phyloP scores from a whole-genome alignment of 2,888 invertebrate genomes.

The Agrochola macilenta region DNA sequence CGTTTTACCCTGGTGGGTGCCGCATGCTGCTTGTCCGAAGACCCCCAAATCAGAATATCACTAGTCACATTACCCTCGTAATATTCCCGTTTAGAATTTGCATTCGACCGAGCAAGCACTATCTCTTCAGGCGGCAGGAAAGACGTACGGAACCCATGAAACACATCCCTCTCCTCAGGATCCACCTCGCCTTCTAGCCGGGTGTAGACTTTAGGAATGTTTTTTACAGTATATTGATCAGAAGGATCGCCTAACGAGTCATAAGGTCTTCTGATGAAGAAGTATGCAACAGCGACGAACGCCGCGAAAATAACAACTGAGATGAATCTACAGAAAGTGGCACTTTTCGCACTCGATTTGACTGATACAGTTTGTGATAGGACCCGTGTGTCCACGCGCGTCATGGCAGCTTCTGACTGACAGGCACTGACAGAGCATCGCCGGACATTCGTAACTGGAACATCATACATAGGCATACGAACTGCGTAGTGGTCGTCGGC shows the following conservation, averaged over 20 bases:
- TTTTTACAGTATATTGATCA: constrained; percentile 81
- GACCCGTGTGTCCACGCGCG: constrained; percentile 81
- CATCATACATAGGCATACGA: constrained; percentile 68
- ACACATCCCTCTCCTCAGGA: constrained; percentile 90
- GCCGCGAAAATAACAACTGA: constrained; percentile 71
- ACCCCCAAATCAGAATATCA: constrained; percentile 80
- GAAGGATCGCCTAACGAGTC: constrained; percentile 81
- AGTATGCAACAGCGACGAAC: constrained; percentile 74
- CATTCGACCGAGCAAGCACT: constrained; percentile 79
- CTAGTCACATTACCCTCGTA: constrained; percentile 79
- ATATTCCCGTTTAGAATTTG: constrained; percentile 68
- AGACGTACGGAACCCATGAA: constrained; percentile 92
- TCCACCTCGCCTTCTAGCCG: constrained; percentile 81
- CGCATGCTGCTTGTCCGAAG: constrained; percentile 64
- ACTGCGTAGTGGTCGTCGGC: constrained; percentile 70
- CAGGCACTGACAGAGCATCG: constrained; percentile 80
- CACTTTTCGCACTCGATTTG: constrained; percentile 77
- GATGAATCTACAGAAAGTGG: constrained; percentile 78
- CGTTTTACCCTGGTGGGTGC: constrained; percentile 80
- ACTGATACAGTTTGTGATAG: constrained; percentile 75
- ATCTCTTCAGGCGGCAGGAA: constrained; percentile 91
- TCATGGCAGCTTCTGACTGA: constrained; percentile 86
- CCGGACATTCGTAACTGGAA: constrained; percentile 80
- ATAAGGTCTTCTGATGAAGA: constrained; percentile 73
- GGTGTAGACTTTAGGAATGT: constrained; percentile 82